Evolutionary conservation across 2,888 invertebrate species (phyloP).

Genomic region (Mythimna albipuncta): DNA sequence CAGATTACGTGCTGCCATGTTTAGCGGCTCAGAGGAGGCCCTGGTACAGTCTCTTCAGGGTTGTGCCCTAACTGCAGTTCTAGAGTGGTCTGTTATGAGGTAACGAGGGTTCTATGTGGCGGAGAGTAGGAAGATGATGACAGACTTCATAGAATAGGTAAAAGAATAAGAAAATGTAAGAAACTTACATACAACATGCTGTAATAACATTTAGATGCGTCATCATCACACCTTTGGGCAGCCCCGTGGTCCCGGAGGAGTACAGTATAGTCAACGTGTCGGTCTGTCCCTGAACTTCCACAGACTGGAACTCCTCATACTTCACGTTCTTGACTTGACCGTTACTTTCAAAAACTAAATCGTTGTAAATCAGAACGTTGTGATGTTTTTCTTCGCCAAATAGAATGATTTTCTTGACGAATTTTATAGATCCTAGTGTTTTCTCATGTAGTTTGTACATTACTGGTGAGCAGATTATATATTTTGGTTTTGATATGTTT

Average conservation of each 20-base stretch:
- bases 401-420: constrained; percentile 73
- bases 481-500: constrained; percentile 79
- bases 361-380: constrained; percentile 70
- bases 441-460: constrained; percentile 72
- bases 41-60: no score
- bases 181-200: constrained; percentile 73
- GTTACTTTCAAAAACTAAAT: constrained; percentile 67
- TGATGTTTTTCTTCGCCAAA: constrained; percentile 70
- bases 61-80: no score
- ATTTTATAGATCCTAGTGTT: constrained; percentile 64
- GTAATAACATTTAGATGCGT: constrained; percentile 77
- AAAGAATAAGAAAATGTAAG: neutral
- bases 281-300: constrained; percentile 73
- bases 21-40: no score
- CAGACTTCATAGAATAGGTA: no score
- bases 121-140: no score
- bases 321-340: constrained; percentile 67
- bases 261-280: constrained; percentile 79
- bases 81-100: no score
- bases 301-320: constrained; percentile 73
- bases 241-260: constrained; percentile 84
- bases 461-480: constrained; percentile 76
- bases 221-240: constrained; percentile 83
- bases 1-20: no score
- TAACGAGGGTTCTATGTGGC: no score